Conservation (phyloP, 2,888 invertebrate species). For the Cantharis nigra region DNA sequence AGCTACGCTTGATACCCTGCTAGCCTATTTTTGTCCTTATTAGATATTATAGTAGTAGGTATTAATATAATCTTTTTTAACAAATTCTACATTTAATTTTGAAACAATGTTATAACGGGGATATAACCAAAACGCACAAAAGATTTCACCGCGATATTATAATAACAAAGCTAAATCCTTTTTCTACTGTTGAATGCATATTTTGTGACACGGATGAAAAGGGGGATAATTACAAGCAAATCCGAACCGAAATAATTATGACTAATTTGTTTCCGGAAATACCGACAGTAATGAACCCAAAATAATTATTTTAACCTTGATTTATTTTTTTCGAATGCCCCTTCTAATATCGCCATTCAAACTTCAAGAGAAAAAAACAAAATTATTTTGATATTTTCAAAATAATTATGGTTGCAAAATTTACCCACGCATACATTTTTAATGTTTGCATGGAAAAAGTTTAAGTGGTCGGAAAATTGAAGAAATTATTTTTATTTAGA, state of each 20-base stretch:
- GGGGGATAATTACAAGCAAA: not conserved
- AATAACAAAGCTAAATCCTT: not conserved
- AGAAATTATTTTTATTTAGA: not conserved
- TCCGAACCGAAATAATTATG: not conserved
- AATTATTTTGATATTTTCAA: not conserved
- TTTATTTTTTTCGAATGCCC: not conserved
- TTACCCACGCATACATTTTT: not conserved
- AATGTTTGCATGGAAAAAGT: not conserved
- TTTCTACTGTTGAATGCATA: not conserved
- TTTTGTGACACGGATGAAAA: not conserved
- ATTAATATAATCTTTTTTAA: not conserved
- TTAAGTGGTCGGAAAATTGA: not conserved
- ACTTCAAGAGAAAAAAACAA: not conserved
- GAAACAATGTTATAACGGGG: not conserved
- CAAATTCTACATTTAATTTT: not conserved
- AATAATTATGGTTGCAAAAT: not conserved
- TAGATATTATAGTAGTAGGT: too few species aligned
- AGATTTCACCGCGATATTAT: not conserved
- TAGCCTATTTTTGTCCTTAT: not conserved
- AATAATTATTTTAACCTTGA: conserved; percentile 2
- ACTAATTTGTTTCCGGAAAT: conserved; percentile 9
- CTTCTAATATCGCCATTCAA: not conserved
- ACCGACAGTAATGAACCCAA: conserved; percentile 6
- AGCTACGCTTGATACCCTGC: not conserved
- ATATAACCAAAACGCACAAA: not conserved